Evolutionary conservation across 23 tunicate species (phyloP).

Genomic region (Clavelina lepadiformis): DNA sequence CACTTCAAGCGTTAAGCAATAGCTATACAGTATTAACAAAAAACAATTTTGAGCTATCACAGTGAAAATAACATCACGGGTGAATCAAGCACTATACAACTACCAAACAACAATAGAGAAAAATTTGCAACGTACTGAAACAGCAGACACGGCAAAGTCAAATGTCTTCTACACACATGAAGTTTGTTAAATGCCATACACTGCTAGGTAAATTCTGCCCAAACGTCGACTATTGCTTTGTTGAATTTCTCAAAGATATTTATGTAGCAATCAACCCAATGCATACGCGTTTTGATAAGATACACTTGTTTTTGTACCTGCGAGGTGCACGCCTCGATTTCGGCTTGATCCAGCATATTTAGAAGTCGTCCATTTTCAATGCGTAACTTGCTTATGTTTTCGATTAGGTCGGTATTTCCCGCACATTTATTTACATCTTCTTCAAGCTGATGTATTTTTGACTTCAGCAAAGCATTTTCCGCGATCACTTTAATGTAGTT

Average conservation of each 20-base stretch:
- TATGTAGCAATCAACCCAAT: conserved; percentile 29
- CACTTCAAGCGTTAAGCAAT: too few species aligned
- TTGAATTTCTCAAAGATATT: conserved; percentile 13
- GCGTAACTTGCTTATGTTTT: neutral
- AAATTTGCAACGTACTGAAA: too few species aligned
- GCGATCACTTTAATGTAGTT: neutral
- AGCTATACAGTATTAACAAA: too few species aligned
- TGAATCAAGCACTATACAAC: too few species aligned
- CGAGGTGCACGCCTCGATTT: conserved; percentile 12
- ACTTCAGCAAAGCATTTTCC: conserved; percentile 14
- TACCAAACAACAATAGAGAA: too few species aligned
- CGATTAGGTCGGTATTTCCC: neutral
- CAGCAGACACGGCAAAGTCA: too few species aligned
- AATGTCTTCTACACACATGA: too few species aligned
- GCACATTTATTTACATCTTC: neutral
- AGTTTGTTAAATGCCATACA: too few species aligned
- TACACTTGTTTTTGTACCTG: conserved; percentile 42
- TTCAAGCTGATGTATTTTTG: conserved; percentile 12
- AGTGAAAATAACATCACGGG: too few species aligned
- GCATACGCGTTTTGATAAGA: conserved; percentile 33
- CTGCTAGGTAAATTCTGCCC: too few species aligned
- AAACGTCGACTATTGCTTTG: too few species aligned
- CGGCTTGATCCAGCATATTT: conserved; percentile 19
- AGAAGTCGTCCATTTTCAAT: conserved; percentile 27
- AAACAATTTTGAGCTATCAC: too few species aligned